Evolutionary conservation across 2,113 vertebrate genomes (phyloP).

Genomic region (Stigmatopora nigra): DNA sequence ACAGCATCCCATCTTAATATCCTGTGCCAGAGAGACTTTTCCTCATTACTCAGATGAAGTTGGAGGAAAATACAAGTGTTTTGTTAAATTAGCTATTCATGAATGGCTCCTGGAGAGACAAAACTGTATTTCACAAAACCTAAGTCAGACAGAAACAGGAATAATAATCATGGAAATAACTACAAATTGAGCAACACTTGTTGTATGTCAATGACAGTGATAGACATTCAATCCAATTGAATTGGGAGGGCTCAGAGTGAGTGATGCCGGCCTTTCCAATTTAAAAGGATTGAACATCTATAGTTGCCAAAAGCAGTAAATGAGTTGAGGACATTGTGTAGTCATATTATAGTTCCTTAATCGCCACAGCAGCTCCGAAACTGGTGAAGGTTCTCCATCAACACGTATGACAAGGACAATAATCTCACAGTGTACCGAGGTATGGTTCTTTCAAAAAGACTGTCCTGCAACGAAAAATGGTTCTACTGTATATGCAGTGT

Average conservation of each 20-base stretch:
- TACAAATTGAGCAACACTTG: constrained; percentile 12
- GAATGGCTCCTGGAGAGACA: constrained; percentile 28
- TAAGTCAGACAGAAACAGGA: constrained; percentile 41
- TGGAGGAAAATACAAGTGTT: constrained; percentile 21
- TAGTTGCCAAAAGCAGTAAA: too few species aligned
- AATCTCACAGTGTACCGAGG: constrained; percentile 24
- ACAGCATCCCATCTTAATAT: constrained; percentile 15
- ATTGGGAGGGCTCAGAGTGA: too few species aligned
- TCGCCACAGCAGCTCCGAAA: constrained; percentile 10
- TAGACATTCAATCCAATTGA: too few species aligned
- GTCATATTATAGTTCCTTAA: not conserved
- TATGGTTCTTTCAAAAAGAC: not conserved
- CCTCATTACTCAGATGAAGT: constrained; percentile 19
- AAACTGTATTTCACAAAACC: constrained; percentile 60
- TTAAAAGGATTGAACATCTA: too few species aligned
- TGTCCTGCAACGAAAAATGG: constrained; percentile 7
- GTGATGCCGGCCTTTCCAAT: too few species aligned
- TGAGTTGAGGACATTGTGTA: not conserved
- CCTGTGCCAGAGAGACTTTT: constrained; percentile 1
- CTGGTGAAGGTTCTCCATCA: constrained; percentile 17
- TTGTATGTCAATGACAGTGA: too few species aligned
- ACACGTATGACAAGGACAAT: constrained; percentile 30
- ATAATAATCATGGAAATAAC: constrained; percentile 30
- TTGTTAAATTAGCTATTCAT: constrained; percentile 55
- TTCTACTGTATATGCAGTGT: constrained; percentile 16